Evolutionary conservation across 2,113 vertebrate genomes (phyloP), one percentile per base, ranked within the genome.

Genomic region (Prionailurus viverrinus): DNA sequence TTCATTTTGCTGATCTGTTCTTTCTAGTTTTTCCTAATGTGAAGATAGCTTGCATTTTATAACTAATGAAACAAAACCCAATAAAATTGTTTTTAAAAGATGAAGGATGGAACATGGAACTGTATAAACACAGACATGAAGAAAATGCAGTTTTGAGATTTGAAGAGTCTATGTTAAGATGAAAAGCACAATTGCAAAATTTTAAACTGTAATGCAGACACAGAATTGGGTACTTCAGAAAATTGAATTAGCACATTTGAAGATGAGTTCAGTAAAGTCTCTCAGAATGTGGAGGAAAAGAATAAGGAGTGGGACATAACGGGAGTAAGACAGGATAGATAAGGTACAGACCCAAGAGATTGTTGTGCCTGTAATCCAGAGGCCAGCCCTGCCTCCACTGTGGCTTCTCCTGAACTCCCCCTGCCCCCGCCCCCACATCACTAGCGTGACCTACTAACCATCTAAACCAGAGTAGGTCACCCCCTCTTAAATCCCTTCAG

Each of bases 141-240:
- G 69, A 84, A 68, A 96, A 80, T 4, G 65, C 66, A 88, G 11
- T 91, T 74, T 90, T 88, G 95, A 91, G 82, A 92, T 69, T 74
- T 71, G 45, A 89, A 81, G 89, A 97, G 82, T 71, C 14, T 69
- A 36, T 65, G 41, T 33, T 78, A 66, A 66, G 65, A 96, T 78
- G 39, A 87, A 96, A 95, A 78, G 61, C 78, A 13, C 89, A 51
- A 48, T 21, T 84, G 61, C 18, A 83, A 85, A 79, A 80, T 91
- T 93, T 53, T 61, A 61, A 91, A 66, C 55, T 68, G 71, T 93
- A 78, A 88, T 66, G n/a, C 45, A 86, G 84, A 45, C 27, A 76
- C 88, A 96, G 58, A 95, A 97, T 73, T 41, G 81, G 80, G 84
- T 94, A 68, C 91, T 96, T 96, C 66, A 78, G 94, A 68, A 93